Evolutionary conservation across 2,113 vertebrate species (phyloP), one percentile per base, ranked within the genome.

Genomic region (Cyrtonyx montezumae): DNA sequence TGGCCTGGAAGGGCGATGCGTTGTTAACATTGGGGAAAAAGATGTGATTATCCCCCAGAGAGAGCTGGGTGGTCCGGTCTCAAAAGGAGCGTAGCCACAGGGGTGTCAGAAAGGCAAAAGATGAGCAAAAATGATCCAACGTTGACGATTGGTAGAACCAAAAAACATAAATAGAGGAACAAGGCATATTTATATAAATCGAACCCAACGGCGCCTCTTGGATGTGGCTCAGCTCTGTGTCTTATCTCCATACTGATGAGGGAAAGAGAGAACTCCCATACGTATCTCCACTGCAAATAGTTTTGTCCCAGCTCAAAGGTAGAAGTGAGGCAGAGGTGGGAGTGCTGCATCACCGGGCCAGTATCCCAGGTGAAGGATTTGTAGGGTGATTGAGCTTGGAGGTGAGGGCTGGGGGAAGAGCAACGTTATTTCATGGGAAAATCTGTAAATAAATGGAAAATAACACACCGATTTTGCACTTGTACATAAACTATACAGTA

Each of bases 401-500:
- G 59, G 23, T n/a, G 37, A 10, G 30, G 21, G 4, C 26, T 2
- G 34, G 45, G 11, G 32, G 1, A 62, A 48, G 45, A 83, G 20
- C 32, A 34, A 70, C 89, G 66, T 71, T 37, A 43, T 76, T 94
- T 96, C 84, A 5, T 77, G 49, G 85, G 88, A 95, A 91, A 94
- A 80, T 77, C 92, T 97, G 96, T 96, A 91, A 76, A 91, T 96
- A 95, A 74, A 67, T 92, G 65, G 85, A 77, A 93, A 88, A 51
- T 56, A 82, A 59, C 93, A 88, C 78, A 49, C 49, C 5, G 10
- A 68, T 67, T 93, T 96, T 97, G 95, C 91, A 94, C 95, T 95
- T 97, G 96, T 95, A 95, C 71, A 95, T 97, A 91, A 97, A 89
- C 80, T 95, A 78, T 87, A 93, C 81, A 86, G 83, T 90, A 85